These are phyloP conservation scores for Epizoanthus stellaris DNA, from an alignment of 92 coral and sea anemone species.

Conservation along the genomic window DNA sequence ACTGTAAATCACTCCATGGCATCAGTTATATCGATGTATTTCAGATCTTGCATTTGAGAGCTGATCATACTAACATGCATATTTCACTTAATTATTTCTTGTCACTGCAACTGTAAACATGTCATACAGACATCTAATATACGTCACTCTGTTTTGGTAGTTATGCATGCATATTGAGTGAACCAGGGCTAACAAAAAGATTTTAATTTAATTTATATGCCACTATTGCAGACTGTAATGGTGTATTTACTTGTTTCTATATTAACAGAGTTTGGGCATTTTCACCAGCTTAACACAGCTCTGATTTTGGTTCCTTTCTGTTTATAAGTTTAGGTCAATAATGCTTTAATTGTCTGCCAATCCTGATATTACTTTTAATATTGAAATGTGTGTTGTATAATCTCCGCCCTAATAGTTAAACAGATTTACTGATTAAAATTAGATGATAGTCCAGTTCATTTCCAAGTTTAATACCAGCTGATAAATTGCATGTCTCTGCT, in stretches of 20 bases:
- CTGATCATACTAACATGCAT: neutral
- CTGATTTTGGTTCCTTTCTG: neutral
- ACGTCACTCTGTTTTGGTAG: neutral
- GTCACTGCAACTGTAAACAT: slow-evolving; percentile 32
- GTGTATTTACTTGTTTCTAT: too few relatives aligned
- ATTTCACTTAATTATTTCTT: slow-evolving; percentile 6
- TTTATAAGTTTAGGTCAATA: neutral
- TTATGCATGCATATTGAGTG: neutral
- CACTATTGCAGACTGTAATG: too few relatives aligned
- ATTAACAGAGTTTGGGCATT: too few relatives aligned
- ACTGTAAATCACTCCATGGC: neutral
- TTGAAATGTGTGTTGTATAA: neutral
- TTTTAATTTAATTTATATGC: neutral
- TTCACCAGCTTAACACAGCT: too few relatives aligned
- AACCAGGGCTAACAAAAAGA: neutral
- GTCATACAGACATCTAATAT: slow-evolving; percentile 4
- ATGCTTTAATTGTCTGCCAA: neutral
- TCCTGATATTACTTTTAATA: neutral
- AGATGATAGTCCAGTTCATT: neutral
- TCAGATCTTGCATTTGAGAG: slow-evolving; percentile 7
- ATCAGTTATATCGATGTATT: too few relatives aligned
- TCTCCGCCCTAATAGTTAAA: neutral
- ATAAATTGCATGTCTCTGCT: too few relatives aligned
- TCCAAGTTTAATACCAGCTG: neutral
- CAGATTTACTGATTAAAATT: neutral